phyloP scores from a whole-genome alignment of 2,888 invertebrate species.

The Gandaritis pyraliata region DNA sequence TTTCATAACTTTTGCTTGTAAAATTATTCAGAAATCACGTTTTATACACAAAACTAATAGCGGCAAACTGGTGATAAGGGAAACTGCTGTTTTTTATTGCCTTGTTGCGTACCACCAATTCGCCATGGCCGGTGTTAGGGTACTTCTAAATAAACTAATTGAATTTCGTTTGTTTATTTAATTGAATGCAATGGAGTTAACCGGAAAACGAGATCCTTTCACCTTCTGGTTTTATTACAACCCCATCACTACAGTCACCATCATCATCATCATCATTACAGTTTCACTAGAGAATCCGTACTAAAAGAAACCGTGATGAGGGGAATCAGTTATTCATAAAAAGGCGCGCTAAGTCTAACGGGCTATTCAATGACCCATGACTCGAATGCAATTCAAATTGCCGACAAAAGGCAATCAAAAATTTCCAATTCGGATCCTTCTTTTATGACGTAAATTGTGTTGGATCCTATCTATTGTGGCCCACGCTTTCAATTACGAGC shows the following conservation, averaged over 20 bases:
- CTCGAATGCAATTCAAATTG: conserved; percentile 28
- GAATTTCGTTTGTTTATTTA: conserved; percentile 28
- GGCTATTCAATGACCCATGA: conserved; percentile 30
- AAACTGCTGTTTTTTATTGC: conserved; percentile 37
- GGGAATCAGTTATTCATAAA: conserved; percentile 19
- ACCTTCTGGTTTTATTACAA: no score
- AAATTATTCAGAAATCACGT: conserved; percentile 28
- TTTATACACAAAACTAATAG: conserved; percentile 39
- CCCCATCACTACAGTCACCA: no score
- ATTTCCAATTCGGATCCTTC: conserved; percentile 21
- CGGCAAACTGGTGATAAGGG: conserved; percentile 40
- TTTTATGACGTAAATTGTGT: conserved; percentile 25
- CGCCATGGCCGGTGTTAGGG: conserved; percentile 33
- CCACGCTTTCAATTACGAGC: conserved; percentile 26
- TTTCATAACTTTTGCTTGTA: neutral
- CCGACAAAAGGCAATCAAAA: conserved; percentile 28
- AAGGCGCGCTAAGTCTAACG: conserved; percentile 21
- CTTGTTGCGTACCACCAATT: conserved; percentile 35
- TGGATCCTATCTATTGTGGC: conserved; percentile 22
- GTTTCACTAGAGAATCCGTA: neutral
- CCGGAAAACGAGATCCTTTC: neutral
- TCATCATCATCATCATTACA: no score
- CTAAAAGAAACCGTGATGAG: neutral
- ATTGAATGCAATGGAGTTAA: neutral
- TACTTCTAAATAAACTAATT: conserved; percentile 37